Evolutionary conservation across 2,888 invertebrate genomes (phyloP), one percentile per base, ranked within the genome.

Genomic region (Helleia helle): DNA sequence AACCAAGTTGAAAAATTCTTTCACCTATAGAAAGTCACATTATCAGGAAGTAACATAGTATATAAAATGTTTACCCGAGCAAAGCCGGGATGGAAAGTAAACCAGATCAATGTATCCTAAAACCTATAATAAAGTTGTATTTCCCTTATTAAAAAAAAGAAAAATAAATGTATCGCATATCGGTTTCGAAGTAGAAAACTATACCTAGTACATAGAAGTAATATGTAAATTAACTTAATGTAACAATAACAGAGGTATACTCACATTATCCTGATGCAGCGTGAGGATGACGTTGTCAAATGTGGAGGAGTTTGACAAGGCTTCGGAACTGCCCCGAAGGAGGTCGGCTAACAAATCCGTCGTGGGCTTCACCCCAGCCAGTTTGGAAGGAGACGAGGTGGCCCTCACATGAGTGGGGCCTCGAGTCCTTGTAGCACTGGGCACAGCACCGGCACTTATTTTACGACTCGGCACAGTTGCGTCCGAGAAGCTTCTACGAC

Each of bases 271-370:
- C 52, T 85, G 80, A 49, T 84, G 85, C 37, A 84, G 76, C 25
- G 81, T 81, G 48, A 86, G 61, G 43, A 85, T 75, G 42, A 85
- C 84, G 67, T 83, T 84, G 72, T 84, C 85, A 63, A 86, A 81
- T 44, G 77, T 68, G 8, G 79, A 70, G 3, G 88, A 86, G 46
- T 89, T 87, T 9, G 91, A 89, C 41, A 92, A 79, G 50, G 92
- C 90, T 66, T 94, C 94, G 27, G 93, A 93, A 57, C 93, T 93
- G 41, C 93, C 93, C 50, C 91, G 87, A 34, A 94, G 86, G 46
- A 94, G 77, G 65, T 93, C 92, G 30, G 93, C 93, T 45, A 94
- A 81, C 45, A 93, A 76, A 62, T 93, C 92, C 1, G 70, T 73
- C 15, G 76, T 79, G 3, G 81, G 74, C 46, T 76, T 73, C 40